A percentile compares a stretch with the other conserved stretches of the same genome.
phyloP scores from a whole-genome alignment of 2,888 invertebrate genomes.

The Ormyrus thymus region DNA sequence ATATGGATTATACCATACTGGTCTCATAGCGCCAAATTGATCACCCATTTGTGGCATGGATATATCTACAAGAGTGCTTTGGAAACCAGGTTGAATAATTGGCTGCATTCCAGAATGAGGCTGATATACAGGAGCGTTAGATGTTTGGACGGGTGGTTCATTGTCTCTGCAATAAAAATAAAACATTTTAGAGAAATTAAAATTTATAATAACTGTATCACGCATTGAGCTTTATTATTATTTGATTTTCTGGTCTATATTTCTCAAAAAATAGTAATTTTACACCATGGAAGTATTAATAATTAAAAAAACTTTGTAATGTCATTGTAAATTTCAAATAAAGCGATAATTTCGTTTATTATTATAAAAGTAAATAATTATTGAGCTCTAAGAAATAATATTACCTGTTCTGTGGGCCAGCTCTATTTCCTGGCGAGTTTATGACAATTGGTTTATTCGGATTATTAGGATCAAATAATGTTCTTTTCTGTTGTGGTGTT shows the following conservation, averaged over 20 bases:
- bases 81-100: constrained; percentile 62
- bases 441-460: constrained; percentile 85
- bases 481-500: constrained; percentile 73
- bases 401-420: constrained; percentile 66
- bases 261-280: too few species aligned
- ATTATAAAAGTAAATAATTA: neutral
- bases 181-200: neutral
- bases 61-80: constrained; percentile 64
- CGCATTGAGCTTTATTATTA: too few species aligned
- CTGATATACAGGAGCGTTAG: constrained; percentile 65
- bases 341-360: neutral
- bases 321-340: too few species aligned
- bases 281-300: too few species aligned
- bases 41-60: constrained; percentile 68
- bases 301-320: too few species aligned
- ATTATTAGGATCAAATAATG: constrained; percentile 80
- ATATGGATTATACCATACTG: constrained; percentile 79
- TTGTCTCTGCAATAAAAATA: constrained; percentile 63
- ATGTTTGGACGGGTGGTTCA: constrained; percentile 62
- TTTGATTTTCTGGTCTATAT: too few species aligned
- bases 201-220: neutral
- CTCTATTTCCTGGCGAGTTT: constrained; percentile 75
- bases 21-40: constrained; percentile 76
- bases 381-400: neutral
- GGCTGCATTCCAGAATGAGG: constrained; percentile 63